Base-by-base conservation (phyloP, 2,888 invertebrate genomes). In the Onchidella celtica region DNA sequence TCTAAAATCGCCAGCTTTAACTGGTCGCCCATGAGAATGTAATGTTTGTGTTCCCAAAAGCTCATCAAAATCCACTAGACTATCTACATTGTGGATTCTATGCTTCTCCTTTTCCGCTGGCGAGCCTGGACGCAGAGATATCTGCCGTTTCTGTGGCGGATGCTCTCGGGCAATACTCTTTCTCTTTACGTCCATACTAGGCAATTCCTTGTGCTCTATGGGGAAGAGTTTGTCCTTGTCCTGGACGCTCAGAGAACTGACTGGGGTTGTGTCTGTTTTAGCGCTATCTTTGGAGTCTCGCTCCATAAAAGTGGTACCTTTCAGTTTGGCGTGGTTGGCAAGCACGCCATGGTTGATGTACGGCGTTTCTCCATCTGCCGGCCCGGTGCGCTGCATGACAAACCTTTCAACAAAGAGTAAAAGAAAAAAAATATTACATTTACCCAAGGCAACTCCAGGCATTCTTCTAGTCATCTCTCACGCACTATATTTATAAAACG, bases 271-370 rank as follows among this genome's bases (percentile, higher is more conserved):
- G 27, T 72, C 79, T 9, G 79, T 79, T 24, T 61, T 79, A 1
- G 63, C 24, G 36, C 79, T 79, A 55, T 79, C 79, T 57, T 65
- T 79, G 1, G 79, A 80, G 59, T 73, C 74, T 24, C 74, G 57
- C 36, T 73, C 40, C 9, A 24, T 21, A 38, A 66, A 65, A n/a
- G 79, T 34, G 29, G 73, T 29, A 38, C n/a, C 36, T 4, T 55
- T 40, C 17, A 65, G 29, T 0, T 21, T 36, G 14, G 74, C 4
- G 72, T 63, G 79, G 24, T 82, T 80, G 55, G 80, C 9, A 55
- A 84, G 79, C n/a, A 84, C 84, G 40, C 84, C 84, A 70, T 84
- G 84, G 63, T 84, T 84, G 36, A 63, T 68, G 74, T 84, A 84
- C 14, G 57, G 68, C 24, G 77, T 66, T 3, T 72, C 66, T 27